Percentiles rank a stretch among this genome's conserved stretches.
phyloP scores from a whole-genome alignment of 2,888 invertebrate genomes.

The Spilosoma lubricipeda region DNA sequence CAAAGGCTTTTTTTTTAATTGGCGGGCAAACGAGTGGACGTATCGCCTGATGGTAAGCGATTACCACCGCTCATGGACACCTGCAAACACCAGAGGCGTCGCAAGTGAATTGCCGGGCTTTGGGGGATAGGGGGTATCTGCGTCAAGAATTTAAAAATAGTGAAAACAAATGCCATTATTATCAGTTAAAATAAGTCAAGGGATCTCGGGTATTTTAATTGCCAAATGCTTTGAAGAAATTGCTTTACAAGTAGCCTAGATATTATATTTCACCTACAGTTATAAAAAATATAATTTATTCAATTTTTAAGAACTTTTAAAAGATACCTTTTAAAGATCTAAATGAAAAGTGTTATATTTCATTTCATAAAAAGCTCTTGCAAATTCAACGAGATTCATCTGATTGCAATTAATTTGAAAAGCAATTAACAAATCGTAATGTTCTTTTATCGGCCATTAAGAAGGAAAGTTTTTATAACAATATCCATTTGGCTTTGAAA shows the following conservation, averaged over 20 bases:
- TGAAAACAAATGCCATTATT: not conserved
- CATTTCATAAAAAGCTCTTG: not conserved
- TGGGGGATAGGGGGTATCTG: no score
- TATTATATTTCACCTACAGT: not conserved
- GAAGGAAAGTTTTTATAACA: slow-evolving; percentile 27
- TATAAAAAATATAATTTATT: not conserved
- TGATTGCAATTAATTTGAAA: slow-evolving; percentile 35
- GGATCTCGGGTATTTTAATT: not conserved
- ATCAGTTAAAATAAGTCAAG: not conserved
- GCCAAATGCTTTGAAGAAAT: not conserved
- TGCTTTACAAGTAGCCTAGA: not conserved
- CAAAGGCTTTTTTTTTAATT: no score
- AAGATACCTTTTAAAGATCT: not conserved
- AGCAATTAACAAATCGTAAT: slow-evolving; percentile 42
- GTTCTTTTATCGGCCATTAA: slow-evolving; percentile 41
- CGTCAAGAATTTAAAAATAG: not conserved
- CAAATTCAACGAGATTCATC: slow-evolving; percentile 17
- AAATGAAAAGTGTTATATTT: not conserved
- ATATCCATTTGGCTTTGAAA: slow-evolving; percentile 19
- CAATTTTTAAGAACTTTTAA: not conserved
- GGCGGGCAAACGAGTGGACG: no score
- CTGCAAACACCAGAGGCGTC: no score
- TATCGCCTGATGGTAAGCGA: no score
- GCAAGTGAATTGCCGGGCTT: no score
- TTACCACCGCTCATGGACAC: no score